Base-by-base conservation (phyloP, 2,888 invertebrate genomes). In the Charanyca ferruginea region DNA sequence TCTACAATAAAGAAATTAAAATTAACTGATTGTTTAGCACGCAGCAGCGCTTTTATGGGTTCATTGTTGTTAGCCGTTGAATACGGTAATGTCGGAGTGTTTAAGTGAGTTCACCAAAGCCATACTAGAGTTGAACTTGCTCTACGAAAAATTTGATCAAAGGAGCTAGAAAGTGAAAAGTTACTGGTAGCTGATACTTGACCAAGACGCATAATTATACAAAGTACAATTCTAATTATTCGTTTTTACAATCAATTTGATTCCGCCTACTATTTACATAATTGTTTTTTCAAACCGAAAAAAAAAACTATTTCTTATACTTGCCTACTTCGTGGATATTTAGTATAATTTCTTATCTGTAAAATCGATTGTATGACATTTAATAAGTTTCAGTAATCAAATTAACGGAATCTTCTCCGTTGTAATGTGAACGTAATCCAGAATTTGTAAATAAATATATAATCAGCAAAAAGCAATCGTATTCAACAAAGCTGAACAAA, bases 401-500 rank as follows among this genome's bases (percentile, higher is more conserved):
- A 32, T 23, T 16, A 35, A 41, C 3, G 7, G 3, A 38, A 47
- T 52, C 20, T 32, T 42, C 47, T 52, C 6, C 18, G 8, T 16
- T 54, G 64, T 59, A 74, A 73, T 75, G 70, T 83, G 77, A 80
- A 63, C 54, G 57, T 48, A 44, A 38, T 63, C 59, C 41, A 8
- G 13, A 9, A 47, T 20, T 69, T 86, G 85, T 84, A 86, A 80
- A 85, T 84, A 88, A 48, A 54, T 68, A 54, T 68, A 57, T 64
- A 57, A 55, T 52, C 67, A 68, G 73, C 73, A 72, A 62, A 64
- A 61, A 59, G 64, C 70, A 80, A 77, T 57, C 75, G 79, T 81
- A 85, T 81, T 88, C 84, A 89, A 89, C 89, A 90, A 91, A 90
- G 89, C 89, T 88, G 85, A 78, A 62, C 68, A 80, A 83, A 85